phyloP scores from a whole-genome alignment of 1,140 invertebrate species.

The Drosophila lacertosa region DNA sequence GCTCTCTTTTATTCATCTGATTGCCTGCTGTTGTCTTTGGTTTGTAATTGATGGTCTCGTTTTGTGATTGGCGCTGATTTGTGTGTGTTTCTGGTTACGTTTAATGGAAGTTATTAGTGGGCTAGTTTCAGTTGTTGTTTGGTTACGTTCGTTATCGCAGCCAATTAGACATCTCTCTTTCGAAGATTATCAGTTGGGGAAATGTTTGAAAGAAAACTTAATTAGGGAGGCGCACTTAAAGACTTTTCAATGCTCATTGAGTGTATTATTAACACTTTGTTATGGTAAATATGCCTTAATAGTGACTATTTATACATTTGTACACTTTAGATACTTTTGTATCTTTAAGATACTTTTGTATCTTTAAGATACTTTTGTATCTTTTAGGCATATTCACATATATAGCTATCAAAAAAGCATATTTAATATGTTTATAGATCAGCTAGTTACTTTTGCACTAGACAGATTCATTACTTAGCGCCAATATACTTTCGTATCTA shows the following conservation, averaged over 20 bases:
- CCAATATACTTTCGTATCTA: too few species aligned
- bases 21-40: slow-evolving; percentile 41
- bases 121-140: slow-evolving; percentile 43
- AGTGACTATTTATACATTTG: too few species aligned
- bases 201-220: slow-evolving; percentile 2
- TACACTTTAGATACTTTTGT: too few species aligned
- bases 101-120: slow-evolving; percentile 76
- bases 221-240: neutral
- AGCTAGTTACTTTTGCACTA: too few species aligned
- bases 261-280: too few species aligned
- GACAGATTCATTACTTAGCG: too few species aligned
- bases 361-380: too few species aligned
- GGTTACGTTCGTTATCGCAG: slow-evolving; percentile 9
- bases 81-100: slow-evolving; percentile 45
- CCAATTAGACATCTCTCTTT: slow-evolving; percentile 29
- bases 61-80: slow-evolving; percentile 54
- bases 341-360: too few species aligned
- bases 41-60: slow-evolving; percentile 73
- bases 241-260: neutral
- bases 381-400: too few species aligned
- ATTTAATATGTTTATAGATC: too few species aligned
- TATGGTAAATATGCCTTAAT: too few species aligned
- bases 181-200: slow-evolving; percentile 6
- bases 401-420: too few species aligned
- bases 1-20: slow-evolving; percentile 49